Percentiles rank a stretch among this genome's conserved stretches.
These are phyloP conservation scores for Lithophane leautieri DNA, from an alignment of 2,888 invertebrate genomes.

Conservation along the genomic window DNA sequence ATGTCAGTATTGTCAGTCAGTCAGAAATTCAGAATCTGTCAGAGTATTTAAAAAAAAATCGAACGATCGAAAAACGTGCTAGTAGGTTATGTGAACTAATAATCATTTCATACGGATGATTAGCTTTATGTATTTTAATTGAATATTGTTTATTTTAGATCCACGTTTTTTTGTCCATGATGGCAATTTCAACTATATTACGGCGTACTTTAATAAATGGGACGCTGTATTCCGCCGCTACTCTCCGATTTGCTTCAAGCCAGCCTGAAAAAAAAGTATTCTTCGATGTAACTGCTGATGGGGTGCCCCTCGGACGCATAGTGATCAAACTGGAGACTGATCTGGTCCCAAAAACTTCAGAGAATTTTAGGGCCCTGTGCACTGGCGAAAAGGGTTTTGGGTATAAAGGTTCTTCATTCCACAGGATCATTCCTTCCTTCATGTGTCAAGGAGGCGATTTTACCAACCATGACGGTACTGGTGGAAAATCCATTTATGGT, in stretches of 20 bases:
- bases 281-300: constrained; percentile 97
- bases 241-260: constrained; percentile 83
- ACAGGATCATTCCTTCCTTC: constrained; percentile 97
- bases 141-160: constrained; percentile 29
- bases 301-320: constrained; percentile 94
- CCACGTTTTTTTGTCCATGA: constrained; percentile 47
- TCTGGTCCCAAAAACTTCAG: constrained; percentile 97
- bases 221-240: constrained; percentile 84
- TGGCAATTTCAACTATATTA: constrained; percentile 78
- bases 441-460: constrained; percentile 99
- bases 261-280: constrained; percentile 91
- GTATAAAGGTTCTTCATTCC: constrained; percentile 97
- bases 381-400: constrained; percentile 92
- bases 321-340: constrained; percentile 96
- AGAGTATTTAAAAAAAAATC: no score
- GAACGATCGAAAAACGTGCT: constrained; percentile 27
- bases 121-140: not conserved
- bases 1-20: no score
- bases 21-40: no score
- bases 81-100: constrained; percentile 42
- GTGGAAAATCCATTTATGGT: constrained; percentile 99
- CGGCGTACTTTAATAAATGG: constrained; percentile 83
- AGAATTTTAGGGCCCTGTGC: constrained; percentile 98
- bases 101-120: not conserved
- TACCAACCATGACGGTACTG: constrained; percentile 97